Conservation (phyloP, 2,113 vertebrate species). For the Calcarius ornatus region DNA sequence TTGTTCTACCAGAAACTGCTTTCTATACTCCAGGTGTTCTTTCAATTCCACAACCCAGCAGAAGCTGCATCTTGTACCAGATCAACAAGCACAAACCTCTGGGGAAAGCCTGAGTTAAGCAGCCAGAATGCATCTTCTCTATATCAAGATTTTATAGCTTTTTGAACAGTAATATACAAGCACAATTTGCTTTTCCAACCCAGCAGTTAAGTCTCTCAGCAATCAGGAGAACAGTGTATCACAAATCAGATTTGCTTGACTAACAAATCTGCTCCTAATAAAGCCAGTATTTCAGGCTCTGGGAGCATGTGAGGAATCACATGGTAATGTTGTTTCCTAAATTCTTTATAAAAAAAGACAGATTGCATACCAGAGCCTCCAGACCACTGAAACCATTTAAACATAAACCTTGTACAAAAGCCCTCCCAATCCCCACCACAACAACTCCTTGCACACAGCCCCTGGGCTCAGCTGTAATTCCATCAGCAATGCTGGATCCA, state of each 20-base stretch:
- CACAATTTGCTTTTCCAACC: not conserved
- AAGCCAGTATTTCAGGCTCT: conserved; percentile 39
- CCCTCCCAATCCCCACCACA: not conserved
- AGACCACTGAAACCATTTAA: not conserved
- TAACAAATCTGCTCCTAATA: conserved; percentile 11
- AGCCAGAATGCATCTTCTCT: not conserved
- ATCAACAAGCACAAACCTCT: not conserved
- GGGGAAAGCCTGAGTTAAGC: not conserved
- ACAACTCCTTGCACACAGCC: not conserved
- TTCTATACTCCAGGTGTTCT: not conserved
- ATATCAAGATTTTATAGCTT: not conserved
- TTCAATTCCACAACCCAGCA: not conserved
- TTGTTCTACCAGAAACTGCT: not conserved
- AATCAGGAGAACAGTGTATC: not conserved
- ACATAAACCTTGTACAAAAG: not conserved
- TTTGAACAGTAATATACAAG: not conserved
- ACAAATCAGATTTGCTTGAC: not conserved
- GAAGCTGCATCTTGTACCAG: not conserved
- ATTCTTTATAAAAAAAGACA: not conserved
- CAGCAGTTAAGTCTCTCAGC: not conserved
- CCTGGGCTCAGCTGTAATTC: not conserved
- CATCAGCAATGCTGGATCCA: not conserved
- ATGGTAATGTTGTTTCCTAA: not conserved
- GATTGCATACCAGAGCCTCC: conserved; percentile 5
- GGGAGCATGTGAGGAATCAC: conserved; percentile 38